Conservation (phyloP, 2,888 invertebrate species). For the Mycalesis mineus region DNA sequence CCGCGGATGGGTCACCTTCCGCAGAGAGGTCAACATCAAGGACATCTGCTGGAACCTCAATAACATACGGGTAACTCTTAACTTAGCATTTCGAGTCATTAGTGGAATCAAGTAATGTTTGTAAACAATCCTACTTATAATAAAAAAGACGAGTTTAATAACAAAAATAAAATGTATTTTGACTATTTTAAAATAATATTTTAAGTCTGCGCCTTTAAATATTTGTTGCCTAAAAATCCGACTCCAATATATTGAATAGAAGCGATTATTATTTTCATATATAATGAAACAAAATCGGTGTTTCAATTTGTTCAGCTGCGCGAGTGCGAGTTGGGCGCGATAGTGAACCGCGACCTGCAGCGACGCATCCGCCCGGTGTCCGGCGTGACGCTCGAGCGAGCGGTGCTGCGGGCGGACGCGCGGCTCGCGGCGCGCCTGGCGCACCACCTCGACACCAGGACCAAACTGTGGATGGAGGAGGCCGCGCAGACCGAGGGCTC, state of each 20-base stretch:
- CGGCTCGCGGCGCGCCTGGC: slow-evolving; percentile 94
- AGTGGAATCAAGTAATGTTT: too few species aligned
- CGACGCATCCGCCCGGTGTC: slow-evolving; percentile 94
- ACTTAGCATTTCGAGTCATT: too few species aligned
- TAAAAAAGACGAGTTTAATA: too few species aligned
- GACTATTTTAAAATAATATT: too few species aligned
- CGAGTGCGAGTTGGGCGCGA: slow-evolving; percentile 95
- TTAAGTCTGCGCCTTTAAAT: too few species aligned
- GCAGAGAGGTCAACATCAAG: slow-evolving; percentile 97
- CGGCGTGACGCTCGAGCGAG: slow-evolving; percentile 92
- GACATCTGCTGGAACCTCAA: slow-evolving; percentile 99
- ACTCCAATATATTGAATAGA: too few species aligned
- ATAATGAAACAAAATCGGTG: neutral
- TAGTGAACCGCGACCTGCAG: slow-evolving; percentile 97
- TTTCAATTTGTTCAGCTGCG: slow-evolving; percentile 77
- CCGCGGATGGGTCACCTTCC: slow-evolving; percentile 98
- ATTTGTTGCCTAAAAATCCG: too few species aligned
- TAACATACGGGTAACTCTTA: slow-evolving; percentile 85
- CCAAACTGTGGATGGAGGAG: slow-evolving; percentile 83
- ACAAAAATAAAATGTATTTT: too few species aligned
- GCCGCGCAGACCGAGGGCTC: neutral
- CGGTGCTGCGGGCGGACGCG: slow-evolving; percentile 93
- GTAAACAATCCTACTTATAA: too few species aligned
- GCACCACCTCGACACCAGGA: slow-evolving; percentile 93
- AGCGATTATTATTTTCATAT: too few species aligned